These are phyloP conservation scores for Spinibarbus caldwelli DNA, from an alignment of 2,797 vertebrate species.

Conservation along the genomic window DNA sequence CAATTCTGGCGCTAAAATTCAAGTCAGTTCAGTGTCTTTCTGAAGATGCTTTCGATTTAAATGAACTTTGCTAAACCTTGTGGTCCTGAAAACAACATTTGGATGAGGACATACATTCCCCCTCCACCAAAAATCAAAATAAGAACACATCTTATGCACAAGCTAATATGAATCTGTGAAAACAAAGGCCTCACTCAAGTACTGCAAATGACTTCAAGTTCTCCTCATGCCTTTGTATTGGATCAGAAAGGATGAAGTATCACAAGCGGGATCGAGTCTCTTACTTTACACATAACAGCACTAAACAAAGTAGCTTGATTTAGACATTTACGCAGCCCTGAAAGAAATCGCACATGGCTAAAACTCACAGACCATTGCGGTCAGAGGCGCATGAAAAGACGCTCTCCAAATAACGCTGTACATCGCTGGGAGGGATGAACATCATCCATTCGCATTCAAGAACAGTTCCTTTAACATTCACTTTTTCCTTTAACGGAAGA, in stretches of 20 bases:
- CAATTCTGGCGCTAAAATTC: not conserved
- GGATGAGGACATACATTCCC: not conserved
- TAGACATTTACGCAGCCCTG: not conserved
- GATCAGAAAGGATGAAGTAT: not conserved
- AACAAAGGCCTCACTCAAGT: slow-evolving; percentile 20
- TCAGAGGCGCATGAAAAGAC: not conserved
- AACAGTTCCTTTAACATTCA: slow-evolving; percentile 28
- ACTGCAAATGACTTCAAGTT: not conserved
- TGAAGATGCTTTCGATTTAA: not conserved
- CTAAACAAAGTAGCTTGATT: slow-evolving; percentile 16
- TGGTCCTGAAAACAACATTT: slow-evolving; percentile 9
- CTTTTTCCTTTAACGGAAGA: slow-evolving; percentile 37
- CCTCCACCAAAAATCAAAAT: not conserved
- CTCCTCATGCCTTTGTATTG: not conserved
- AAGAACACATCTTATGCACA: slow-evolving; percentile 9
- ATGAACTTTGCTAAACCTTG: slow-evolving; percentile 1
- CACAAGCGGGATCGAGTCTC: not conserved
- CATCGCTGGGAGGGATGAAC: slow-evolving; percentile 39
- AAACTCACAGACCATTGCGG: slow-evolving; percentile 10
- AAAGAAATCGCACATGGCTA: not conserved
- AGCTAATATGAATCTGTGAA: not conserved
- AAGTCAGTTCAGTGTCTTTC: slow-evolving; percentile 1
- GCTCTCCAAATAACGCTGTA: slow-evolving; percentile 15
- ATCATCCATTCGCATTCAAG: slow-evolving; percentile 41
- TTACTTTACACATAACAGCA: not conserved